Conservation (phyloP, 2,888 invertebrate species). For the Lissocephala sabroskyi region DNA sequence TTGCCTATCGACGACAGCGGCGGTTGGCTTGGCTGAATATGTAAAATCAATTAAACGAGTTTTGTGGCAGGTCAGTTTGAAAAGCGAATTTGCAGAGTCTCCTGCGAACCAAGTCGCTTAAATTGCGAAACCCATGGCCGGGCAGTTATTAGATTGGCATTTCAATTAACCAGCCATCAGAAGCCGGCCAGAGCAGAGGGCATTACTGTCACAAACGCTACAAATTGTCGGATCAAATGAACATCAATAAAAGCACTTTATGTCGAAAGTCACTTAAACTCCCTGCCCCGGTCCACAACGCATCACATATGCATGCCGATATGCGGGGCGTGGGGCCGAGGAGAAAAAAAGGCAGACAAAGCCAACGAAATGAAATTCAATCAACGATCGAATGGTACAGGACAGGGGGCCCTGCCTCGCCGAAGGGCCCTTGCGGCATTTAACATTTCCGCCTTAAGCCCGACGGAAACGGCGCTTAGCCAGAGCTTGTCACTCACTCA, state of each 20-base stretch:
- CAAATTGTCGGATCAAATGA: conserved; percentile 62
- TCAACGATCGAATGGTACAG: conserved; percentile 59
- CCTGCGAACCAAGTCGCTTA: no score
- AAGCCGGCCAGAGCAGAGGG: no score
- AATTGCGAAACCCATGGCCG: no score
- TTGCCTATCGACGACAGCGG: no score
- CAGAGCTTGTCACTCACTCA: background rate
- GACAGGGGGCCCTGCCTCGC: conserved; percentile 2
- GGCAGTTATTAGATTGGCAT: background rate
- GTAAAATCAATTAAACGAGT: conserved; percentile 8
- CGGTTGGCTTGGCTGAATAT: conserved; percentile 48
- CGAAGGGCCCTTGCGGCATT: conserved; percentile 40
- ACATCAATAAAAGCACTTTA: conserved; percentile 64
- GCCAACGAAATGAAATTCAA: conserved; percentile 57
- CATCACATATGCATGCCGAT: conserved; percentile 11
- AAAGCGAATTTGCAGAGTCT: no score
- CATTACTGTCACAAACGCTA: conserved; percentile 65
- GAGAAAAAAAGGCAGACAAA: conserved; percentile 22
- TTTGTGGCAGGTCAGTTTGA: background rate
- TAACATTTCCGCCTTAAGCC: conserved; percentile 49
- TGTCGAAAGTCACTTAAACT: conserved; percentile 55
- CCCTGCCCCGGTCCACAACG: conserved; percentile 11
- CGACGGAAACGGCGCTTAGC: background rate
- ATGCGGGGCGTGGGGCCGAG: no score
- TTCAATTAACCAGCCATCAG: no score